Percentiles rank a stretch among this genome's conserved stretches.
Conservation (phyloP, 2,888 invertebrate species). For the Acronicta psi region DNA sequence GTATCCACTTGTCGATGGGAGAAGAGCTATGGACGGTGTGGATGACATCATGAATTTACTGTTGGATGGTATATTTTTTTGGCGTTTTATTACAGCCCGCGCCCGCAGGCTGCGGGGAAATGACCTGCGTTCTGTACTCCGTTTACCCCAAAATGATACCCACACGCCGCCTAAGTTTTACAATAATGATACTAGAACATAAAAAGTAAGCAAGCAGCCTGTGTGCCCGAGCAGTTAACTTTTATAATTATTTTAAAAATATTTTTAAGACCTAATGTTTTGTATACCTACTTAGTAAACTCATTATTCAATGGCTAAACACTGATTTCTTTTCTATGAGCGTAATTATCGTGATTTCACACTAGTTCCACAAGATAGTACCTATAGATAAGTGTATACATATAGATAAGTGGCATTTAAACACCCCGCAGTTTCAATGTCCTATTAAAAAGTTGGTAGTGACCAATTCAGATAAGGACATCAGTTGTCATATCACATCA, state of each 20-base stretch:
- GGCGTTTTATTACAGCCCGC: not conserved
- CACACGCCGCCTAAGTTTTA: not conserved
- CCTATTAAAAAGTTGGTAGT: no score
- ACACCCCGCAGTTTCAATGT: no score
- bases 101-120: not conserved
- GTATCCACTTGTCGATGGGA: not conserved
- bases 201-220: not conserved
- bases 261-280: not conserved
- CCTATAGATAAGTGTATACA: not conserved
- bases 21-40: not conserved
- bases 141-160: not conserved
- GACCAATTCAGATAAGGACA: constrained; percentile 1
- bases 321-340: not conserved
- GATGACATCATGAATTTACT: constrained; percentile 26
- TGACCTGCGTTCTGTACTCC: constrained; percentile 1
- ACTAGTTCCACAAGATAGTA: no score
- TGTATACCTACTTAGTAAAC: not conserved
- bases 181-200: not conserved
- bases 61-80: constrained; percentile 22
- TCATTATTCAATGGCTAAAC: not conserved
- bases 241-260: not conserved
- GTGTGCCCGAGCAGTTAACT: not conserved
- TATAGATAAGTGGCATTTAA: no score
- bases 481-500: constrained; percentile 6
- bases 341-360: not conserved